Conservation (phyloP, 1,140 invertebrate genomes). For the Procambarus virginalis region DNA sequence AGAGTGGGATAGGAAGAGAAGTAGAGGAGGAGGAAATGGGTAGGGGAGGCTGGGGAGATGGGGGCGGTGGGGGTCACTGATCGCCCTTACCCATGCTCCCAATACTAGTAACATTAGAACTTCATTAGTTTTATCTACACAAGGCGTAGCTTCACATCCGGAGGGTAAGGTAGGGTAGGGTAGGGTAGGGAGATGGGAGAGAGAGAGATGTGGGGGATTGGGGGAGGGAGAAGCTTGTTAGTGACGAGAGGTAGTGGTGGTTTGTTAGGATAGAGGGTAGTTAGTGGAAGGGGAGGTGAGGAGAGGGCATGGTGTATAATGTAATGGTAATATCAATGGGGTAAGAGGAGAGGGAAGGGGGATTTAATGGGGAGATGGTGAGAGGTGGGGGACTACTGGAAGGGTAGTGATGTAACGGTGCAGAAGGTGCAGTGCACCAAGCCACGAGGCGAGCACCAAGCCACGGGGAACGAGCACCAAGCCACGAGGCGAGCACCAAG, state of each 20-base stretch:
- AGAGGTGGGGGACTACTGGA: no score
- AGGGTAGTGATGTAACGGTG: no score
- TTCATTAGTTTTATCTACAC: constrained; percentile 57
- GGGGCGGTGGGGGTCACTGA: no score
- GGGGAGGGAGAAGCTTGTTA: not conserved
- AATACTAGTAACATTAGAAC: constrained; percentile 44
- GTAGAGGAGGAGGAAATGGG: no score
- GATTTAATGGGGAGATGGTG: no score
- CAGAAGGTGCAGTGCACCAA: no score
- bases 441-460: no score
- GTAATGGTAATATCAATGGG: not conserved
- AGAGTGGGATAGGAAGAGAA: no score
- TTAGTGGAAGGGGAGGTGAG: not conserved
- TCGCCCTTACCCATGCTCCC: not conserved
- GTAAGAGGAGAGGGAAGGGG: no score
- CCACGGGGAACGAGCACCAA: no score
- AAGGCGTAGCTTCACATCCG: constrained; percentile 48
- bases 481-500: no score
- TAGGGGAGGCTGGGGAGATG: no score
- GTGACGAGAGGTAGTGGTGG: not conserved
- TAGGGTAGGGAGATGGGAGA: not conserved
- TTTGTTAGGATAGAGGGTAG: not conserved
- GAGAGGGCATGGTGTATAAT: not conserved
- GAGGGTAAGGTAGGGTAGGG: not conserved
- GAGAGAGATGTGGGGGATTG: not conserved